These are phyloP conservation scores for Carassius auratus DNA, from an alignment of 2,113 vertebrate genomes.

Conservation along the genomic window DNA sequence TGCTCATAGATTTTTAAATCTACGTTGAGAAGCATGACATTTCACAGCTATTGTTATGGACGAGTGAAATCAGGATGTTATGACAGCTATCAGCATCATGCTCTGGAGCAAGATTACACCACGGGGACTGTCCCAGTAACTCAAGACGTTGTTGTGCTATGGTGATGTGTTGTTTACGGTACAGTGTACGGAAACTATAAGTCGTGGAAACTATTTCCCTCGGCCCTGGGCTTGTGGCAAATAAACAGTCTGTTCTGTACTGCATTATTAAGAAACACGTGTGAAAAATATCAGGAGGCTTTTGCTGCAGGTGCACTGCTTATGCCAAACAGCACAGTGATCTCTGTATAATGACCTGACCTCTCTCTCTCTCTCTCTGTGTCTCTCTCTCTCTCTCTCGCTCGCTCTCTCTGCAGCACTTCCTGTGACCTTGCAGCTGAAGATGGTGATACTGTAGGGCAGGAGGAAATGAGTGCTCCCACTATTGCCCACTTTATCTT, in stretches of 20 bases:
- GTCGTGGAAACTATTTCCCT: conserved; percentile 27
- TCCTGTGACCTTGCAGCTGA: conserved; percentile 55
- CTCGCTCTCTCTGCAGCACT: conserved; percentile 33
- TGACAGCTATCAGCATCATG: neutral
- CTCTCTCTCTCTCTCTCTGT: neutral
- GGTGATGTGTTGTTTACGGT: neutral
- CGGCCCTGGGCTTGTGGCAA: neutral
- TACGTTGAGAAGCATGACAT: neutral
- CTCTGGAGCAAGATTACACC: conserved; percentile 10
- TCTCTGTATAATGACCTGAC: neutral
- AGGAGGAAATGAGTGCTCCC: conserved; percentile 26
- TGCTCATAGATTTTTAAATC: neutral
- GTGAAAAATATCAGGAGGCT: conserved; percentile 13
- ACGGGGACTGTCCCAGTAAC: neutral
- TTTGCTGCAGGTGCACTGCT: conserved; percentile 3
- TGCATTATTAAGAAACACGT: neutral
- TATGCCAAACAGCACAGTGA: conserved; percentile 21
- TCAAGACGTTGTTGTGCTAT: conserved; percentile 4
- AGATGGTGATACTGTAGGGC: conserved; percentile 32
- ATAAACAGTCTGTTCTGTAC: conserved; percentile 5
- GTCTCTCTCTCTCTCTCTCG: neutral
- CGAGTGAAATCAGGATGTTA: neutral
- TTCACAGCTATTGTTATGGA: neutral
- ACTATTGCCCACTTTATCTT: conserved; percentile 39
- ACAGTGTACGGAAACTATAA: conserved; percentile 17